These are phyloP conservation scores for Conus betulinus DNA, from an alignment of 1,140 invertebrate species.

Conservation along the genomic window DNA sequence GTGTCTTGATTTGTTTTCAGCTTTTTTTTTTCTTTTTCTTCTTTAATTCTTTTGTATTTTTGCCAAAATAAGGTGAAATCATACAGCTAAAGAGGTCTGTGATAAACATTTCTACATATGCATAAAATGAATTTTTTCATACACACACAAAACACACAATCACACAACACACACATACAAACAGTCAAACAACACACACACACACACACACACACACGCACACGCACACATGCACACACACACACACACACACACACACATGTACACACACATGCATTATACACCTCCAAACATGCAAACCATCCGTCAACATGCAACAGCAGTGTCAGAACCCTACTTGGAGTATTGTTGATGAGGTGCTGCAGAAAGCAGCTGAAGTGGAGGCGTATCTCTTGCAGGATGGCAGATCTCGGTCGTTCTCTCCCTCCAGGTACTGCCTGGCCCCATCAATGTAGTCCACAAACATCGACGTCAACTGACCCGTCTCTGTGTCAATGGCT, in stretches of 20 bases:
- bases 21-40: too few relatives aligned
- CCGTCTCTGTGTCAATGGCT: conserved; percentile 88
- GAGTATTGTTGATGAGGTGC: conserved; percentile 85
- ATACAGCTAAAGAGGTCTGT: too few relatives aligned
- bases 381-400: conserved; percentile 88
- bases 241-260: neutral
- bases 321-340: conserved; percentile 57
- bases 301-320: neutral
- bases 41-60: too few relatives aligned
- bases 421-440: conserved; percentile 91
- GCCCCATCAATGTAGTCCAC: conserved; percentile 97
- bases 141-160: neutral
- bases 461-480: conserved; percentile 89
- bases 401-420: conserved; percentile 80
- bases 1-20: too few relatives aligned
- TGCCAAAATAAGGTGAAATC: too few relatives aligned
- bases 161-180: neutral
- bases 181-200: neutral
- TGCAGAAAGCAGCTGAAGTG: conserved; percentile 96
- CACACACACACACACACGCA: neutral
- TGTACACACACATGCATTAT: neutral
- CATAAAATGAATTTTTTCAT: neutral
- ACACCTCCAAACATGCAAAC: neutral
- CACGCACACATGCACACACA: conserved; percentile 1
- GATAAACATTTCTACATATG: too few relatives aligned